Evolutionary conservation across 2,797 vertebrate genomes (phyloP).

Genomic region (Tapirus indicus): DNA sequence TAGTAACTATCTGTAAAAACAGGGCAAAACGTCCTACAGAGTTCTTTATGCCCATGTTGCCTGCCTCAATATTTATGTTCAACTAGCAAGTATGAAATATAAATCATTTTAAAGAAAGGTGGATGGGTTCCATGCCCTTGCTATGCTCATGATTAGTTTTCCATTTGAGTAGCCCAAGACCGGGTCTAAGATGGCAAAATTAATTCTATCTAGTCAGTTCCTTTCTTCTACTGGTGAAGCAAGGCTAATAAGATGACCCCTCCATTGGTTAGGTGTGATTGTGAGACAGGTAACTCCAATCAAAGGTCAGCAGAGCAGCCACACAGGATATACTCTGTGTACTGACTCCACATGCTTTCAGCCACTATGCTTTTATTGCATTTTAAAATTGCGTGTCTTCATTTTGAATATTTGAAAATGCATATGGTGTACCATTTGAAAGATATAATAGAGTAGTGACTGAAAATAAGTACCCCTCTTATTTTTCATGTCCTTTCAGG

Average conservation of each 20-base stretch:
- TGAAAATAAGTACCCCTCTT: not conserved
- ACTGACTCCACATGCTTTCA: not conserved
- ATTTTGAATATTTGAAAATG: not conserved
- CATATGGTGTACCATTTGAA: not conserved
- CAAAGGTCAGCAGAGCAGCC: not conserved
- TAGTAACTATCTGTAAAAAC: not conserved
- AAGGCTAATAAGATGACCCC: not conserved
- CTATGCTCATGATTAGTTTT: not conserved
- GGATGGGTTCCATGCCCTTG: not conserved
- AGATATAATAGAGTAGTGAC: not conserved
- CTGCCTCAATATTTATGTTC: conserved; percentile 7
- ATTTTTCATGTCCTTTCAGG: not conserved
- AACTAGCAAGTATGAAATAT: not conserved
- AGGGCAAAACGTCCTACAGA: not conserved
- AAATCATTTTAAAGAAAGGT: not conserved
- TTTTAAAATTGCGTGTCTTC: not conserved
- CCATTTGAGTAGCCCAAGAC: not conserved
- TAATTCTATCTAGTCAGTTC: not conserved
- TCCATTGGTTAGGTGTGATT: not conserved
- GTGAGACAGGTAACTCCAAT: not conserved
- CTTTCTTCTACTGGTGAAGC: not conserved
- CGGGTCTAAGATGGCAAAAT: not conserved
- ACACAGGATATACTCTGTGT: not conserved
- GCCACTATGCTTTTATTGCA: not conserved
- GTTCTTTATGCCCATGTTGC: not conserved